Percentiles rank a stretch among this genome's conserved stretches.
Conservation (phyloP, 30 jellyfish, hydroid and myxozoan species). For the Sanderia malayensis region DNA sequence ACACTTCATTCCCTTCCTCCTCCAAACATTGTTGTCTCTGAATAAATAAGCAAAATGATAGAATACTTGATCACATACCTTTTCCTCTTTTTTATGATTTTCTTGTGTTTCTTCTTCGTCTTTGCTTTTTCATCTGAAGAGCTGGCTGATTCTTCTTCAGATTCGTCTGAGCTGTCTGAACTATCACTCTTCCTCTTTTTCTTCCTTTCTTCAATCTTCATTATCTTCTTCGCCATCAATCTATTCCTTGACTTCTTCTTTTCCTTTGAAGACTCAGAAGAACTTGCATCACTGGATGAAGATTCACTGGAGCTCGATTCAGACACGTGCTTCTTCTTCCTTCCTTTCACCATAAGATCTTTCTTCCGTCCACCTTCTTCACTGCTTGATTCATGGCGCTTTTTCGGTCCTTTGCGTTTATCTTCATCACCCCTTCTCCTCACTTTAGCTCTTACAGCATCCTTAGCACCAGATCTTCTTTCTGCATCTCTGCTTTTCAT, state of each 20-base stretch:
- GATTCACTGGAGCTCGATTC: constrained; percentile 66
- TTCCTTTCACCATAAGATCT: background rate
- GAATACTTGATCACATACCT: no score
- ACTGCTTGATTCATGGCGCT: background rate
- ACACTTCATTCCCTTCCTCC: no score
- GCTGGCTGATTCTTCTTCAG: background rate
- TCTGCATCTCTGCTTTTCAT: background rate
- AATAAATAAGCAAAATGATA: no score
- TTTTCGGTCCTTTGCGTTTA: background rate
- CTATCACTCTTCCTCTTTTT: constrained; percentile 15
- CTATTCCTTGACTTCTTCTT: background rate
- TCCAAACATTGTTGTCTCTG: no score
- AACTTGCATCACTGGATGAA: constrained; percentile 43
- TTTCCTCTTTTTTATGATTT: background rate
- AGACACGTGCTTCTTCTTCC: constrained; percentile 21
- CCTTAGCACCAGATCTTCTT: background rate
- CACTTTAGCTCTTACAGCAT: background rate
- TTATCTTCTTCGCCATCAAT: background rate
- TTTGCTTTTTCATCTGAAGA: background rate
- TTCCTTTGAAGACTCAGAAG: constrained; percentile 24
- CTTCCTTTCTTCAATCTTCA: background rate
- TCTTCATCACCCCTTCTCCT: background rate
- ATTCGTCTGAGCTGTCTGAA: background rate
- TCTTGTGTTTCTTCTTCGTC: background rate
- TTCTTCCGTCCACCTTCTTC: no score